phyloP scores from a whole-genome alignment of 92 coral and sea anemone species.

The Nematostella vectensis region DNA sequence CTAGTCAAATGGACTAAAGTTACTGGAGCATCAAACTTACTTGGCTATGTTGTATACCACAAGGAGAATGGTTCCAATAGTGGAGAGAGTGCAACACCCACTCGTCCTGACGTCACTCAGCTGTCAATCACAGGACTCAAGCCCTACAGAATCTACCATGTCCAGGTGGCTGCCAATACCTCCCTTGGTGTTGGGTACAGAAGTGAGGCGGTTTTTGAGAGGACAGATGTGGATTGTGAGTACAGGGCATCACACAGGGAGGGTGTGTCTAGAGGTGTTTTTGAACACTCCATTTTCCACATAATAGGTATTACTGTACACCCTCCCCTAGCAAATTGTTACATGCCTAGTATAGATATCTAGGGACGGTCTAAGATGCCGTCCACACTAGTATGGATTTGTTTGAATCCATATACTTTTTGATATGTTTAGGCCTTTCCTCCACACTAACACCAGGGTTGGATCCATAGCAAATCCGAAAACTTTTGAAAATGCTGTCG shows the following conservation, averaged over 20 bases:
- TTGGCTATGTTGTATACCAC: slow-evolving; percentile 10
- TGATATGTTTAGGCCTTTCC: too few species aligned
- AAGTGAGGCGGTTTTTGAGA: slow-evolving; percentile 8
- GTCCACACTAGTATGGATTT: too few species aligned
- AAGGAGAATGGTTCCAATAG: neutral
- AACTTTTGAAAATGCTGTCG: too few species aligned
- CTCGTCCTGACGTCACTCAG: neutral
- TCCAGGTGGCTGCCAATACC: slow-evolving; percentile 23
- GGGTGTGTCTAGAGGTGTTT: too few species aligned
- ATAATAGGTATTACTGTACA: too few species aligned
- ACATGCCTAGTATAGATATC: too few species aligned
- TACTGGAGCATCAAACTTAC: neutral
- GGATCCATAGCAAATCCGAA: too few species aligned
- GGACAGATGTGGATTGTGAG: slow-evolving; percentile 24
- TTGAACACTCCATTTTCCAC: neutral
- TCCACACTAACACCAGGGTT: too few species aligned
- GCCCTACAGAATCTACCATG: slow-evolving; percentile 23
- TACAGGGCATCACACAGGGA: too few species aligned
- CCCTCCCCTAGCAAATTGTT: too few species aligned
- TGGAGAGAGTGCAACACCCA: neutral
- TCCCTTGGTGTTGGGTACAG: slow-evolving; percentile 28
- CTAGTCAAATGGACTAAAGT: slow-evolving; percentile 8
- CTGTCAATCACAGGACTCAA: slow-evolving; percentile 3
- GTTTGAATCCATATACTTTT: too few species aligned
- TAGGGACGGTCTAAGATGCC: too few species aligned